A percentile compares a stretch with the other conserved stretches of the same genome.
Conservation (phyloP, 2,797 vertebrate genomes). For the Taenioides sp. region DNA sequence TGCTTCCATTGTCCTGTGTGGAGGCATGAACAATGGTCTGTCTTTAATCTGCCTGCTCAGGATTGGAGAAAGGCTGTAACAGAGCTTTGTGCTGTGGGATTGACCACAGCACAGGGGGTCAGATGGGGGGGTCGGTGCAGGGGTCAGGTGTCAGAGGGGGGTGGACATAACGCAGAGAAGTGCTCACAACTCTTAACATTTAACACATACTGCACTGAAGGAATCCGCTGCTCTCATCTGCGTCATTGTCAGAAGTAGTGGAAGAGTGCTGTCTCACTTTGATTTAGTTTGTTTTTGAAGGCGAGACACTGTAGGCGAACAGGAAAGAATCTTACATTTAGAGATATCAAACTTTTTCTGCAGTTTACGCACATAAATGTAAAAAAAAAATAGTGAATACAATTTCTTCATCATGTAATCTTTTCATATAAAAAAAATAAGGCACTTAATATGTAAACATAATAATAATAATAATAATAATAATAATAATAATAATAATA, state of each 20-base stretch:
- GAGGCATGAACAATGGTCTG: constrained; percentile 1
- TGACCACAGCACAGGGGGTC: neutral
- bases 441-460: no score
- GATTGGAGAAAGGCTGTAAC: constrained; percentile 1
- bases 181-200: neutral
- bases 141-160: neutral
- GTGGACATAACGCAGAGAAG: neutral
- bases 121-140: neutral
- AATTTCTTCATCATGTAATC: no score
- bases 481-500: no score
- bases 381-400: no score
- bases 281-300: no score
- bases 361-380: no score
- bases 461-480: no score
- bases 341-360: no score
- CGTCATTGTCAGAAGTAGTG: neutral
- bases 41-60: constrained; percentile 8
- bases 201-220: constrained; percentile 1
- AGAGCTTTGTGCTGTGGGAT: neutral
- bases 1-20: neutral
- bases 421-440: no score
- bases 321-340: no score
- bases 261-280: neutral
- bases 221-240: neutral
- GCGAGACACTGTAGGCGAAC: no score